phyloP scores from a whole-genome alignment of 2,113 vertebrate species.

The Anoplopoma fimbria region DNA sequence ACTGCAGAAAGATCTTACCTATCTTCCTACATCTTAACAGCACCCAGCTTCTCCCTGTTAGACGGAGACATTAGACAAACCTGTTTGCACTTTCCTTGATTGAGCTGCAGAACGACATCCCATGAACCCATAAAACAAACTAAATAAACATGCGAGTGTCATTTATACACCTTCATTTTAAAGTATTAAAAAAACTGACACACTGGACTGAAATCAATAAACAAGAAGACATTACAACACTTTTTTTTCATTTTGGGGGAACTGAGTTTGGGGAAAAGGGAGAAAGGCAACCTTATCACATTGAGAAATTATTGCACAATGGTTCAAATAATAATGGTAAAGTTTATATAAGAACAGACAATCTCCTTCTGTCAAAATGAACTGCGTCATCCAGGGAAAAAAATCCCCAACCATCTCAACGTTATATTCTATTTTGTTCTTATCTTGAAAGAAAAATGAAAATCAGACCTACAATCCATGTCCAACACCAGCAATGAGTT shows the following conservation, averaged over 20 bases:
- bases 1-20: background rate
- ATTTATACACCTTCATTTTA: background rate
- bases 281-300: background rate
- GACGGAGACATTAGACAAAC: background rate
- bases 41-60: background rate
- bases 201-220: background rate
- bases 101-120: background rate
- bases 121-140: background rate
- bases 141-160: background rate
- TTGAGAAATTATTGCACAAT: background rate
- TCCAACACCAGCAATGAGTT: slow-evolving; percentile 8
- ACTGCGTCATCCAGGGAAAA: background rate
- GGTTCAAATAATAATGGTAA: background rate
- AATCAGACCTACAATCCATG: background rate
- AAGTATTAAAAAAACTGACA: background rate
- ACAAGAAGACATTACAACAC: background rate
- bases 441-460: background rate
- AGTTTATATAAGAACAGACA: background rate
- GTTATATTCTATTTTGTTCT: background rate
- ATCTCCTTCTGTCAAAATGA: background rate
- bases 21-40: background rate
- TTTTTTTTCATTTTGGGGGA: no score
- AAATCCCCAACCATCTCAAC: background rate
- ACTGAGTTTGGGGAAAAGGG: background rate
- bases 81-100: background rate